Evolutionary conservation across 2,888 invertebrate genomes (phyloP).

Genomic region (Teleogryllus oceanicus): DNA sequence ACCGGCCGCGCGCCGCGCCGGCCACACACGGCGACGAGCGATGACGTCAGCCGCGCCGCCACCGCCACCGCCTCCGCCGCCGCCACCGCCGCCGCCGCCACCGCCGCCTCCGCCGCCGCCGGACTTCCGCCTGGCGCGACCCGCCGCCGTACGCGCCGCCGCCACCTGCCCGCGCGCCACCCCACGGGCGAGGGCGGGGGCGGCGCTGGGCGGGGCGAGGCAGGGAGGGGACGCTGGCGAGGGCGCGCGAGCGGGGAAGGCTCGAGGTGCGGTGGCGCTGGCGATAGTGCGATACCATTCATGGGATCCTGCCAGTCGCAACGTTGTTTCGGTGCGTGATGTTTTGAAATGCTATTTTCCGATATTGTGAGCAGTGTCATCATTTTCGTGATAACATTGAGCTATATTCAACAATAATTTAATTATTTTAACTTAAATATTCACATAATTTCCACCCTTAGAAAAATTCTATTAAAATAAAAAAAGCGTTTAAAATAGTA

Average conservation of each 20-base stretch:
- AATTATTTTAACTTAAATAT: too few relatives aligned
- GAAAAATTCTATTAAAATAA: too few relatives aligned
- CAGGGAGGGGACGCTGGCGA: not conserved
- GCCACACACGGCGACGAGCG: constrained; percentile 6
- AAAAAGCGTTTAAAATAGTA: too few relatives aligned
- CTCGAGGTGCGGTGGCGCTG: not conserved
- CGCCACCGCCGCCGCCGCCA: not conserved
- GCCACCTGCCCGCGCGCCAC: not conserved
- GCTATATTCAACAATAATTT: too few relatives aligned
- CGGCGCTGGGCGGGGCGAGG: not conserved
- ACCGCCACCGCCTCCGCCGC: not conserved
- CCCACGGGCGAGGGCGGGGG: not conserved
- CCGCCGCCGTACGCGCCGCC: not conserved
- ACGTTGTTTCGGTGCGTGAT: too few relatives aligned
- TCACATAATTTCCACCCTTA: too few relatives aligned
- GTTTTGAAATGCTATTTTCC: too few relatives aligned
- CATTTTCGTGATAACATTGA: too few relatives aligned
- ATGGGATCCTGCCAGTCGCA: too few relatives aligned
- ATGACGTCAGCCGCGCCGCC: not conserved
- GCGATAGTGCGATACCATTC: too few relatives aligned
- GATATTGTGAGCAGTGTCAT: too few relatives aligned
- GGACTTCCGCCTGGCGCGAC: constrained; percentile 18
- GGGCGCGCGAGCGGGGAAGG: not conserved
- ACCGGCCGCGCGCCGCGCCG: constrained; percentile 18
- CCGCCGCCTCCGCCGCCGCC: not conserved